A percentile compares a stretch with the other conserved stretches of the same genome.
phyloP scores from a whole-genome alignment of 2,888 invertebrate species.

The Ormyrus nitidulus region DNA sequence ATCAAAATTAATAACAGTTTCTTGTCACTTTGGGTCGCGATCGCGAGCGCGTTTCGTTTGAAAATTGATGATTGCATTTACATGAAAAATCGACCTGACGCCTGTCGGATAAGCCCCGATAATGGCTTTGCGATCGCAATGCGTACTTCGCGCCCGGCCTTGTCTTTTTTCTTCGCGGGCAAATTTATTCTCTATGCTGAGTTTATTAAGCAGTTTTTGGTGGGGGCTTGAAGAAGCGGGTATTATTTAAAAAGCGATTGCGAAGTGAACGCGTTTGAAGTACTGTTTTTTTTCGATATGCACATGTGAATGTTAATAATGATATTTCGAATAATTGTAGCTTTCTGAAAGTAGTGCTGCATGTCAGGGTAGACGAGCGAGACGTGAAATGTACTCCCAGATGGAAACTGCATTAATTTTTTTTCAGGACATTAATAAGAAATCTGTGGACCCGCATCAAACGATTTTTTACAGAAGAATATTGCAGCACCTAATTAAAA shows the following conservation, averaged over 20 bases:
- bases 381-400: slow-evolving; percentile 8
- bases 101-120: slow-evolving; percentile 35
- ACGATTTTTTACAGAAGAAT: too few relatives aligned
- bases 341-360: too few relatives aligned
- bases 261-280: neutral
- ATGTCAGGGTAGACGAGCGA: neutral
- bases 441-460: too few relatives aligned
- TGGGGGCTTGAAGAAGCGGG: slow-evolving; percentile 17
- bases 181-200: neutral
- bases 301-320: too few relatives aligned
- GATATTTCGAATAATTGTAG: too few relatives aligned
- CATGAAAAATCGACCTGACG: slow-evolving; percentile 48
- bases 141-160: neutral
- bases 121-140: slow-evolving; percentile 30
- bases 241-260: slow-evolving; percentile 13
- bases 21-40: slow-evolving; percentile 16
- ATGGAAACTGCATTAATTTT: slow-evolving; percentile 15
- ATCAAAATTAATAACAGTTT: too few relatives aligned
- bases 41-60: slow-evolving; percentile 44
- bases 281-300: neutral
- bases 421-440: neutral
- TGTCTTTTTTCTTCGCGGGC: too few relatives aligned
- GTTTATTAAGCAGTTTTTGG: slow-evolving; percentile 7
- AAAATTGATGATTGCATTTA: slow-evolving; percentile 55
- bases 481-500: too few relatives aligned